These are phyloP conservation scores for Zele albiditarsus DNA, from an alignment of 2,888 invertebrate species.

Conservation along the genomic window DNA sequence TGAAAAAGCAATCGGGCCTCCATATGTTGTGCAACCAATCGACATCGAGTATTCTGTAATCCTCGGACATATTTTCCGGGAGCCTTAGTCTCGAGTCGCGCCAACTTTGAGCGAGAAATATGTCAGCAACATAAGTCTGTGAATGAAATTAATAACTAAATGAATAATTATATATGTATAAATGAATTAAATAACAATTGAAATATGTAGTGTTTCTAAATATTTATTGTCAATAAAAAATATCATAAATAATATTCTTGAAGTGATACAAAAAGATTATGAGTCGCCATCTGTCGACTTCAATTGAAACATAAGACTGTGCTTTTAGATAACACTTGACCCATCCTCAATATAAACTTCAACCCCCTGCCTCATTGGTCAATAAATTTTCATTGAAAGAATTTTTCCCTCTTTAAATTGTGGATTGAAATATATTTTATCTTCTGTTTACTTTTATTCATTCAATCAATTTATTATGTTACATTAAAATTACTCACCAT, in stretches of 20 bases:
- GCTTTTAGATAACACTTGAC: background rate
- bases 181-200: background rate
- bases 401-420: background rate
- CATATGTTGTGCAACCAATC: constrained; percentile 93
- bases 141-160: constrained; percentile 58
- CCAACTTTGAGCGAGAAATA: constrained; percentile 95
- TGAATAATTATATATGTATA: too few relatives aligned
- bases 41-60: constrained; percentile 90
- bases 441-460: background rate
- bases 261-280: background rate
- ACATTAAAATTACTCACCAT: constrained; percentile 80
- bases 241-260: background rate
- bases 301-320: background rate
- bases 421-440: background rate
- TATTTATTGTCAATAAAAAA: too few relatives aligned
- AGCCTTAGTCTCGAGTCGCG: constrained; percentile 89
- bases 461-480: background rate
- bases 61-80: constrained; percentile 95
- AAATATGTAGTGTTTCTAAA: too few relatives aligned
- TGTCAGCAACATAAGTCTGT: constrained; percentile 93
- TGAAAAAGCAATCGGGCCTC: constrained; percentile 95
- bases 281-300: background rate
- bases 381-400: background rate
- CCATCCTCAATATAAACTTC: background rate
- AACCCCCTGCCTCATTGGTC: background rate